Conservation (phyloP, 1,140 invertebrate species). For the Drosophila equinoxialis region DNA sequence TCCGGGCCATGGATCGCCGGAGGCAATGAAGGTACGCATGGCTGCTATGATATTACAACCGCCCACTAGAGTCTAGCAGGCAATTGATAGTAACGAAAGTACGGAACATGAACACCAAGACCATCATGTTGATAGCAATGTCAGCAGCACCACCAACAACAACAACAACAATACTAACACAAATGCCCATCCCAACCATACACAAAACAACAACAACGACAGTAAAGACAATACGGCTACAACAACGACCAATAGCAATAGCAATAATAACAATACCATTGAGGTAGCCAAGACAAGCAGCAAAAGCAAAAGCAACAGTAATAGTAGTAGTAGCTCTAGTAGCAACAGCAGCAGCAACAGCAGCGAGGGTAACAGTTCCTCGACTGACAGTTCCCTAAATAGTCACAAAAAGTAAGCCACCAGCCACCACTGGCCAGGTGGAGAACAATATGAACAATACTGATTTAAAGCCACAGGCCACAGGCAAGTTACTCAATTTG, state of each 20-base stretch:
- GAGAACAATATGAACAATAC: slow-evolving; percentile 68
- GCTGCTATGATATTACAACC: slow-evolving; percentile 90
- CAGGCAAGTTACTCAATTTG: slow-evolving; percentile 53
- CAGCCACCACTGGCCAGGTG: slow-evolving; percentile 39
- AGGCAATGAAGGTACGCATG: slow-evolving; percentile 91
- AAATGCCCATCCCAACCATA: slow-evolving; percentile 21
- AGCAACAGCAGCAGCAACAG: slow-evolving; percentile 42
- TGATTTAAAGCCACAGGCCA: slow-evolving; percentile 48
- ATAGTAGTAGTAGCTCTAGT: slow-evolving; percentile 17
- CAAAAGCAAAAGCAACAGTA: slow-evolving; percentile 26
- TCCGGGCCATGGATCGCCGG: slow-evolving; percentile 84
- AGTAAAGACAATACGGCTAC: slow-evolving; percentile 49
- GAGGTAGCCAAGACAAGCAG: slow-evolving; percentile 29
- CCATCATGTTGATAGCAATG: slow-evolving; percentile 31
- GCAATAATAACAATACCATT: slow-evolving; percentile 54
- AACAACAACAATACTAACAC: slow-evolving; percentile 28
- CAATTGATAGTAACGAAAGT: slow-evolving; percentile 78
- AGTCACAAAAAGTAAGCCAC: slow-evolving; percentile 48
- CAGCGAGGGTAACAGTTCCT: slow-evolving; percentile 24
- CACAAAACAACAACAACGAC: slow-evolving; percentile 55
- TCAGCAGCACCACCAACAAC: slow-evolving; percentile 27
- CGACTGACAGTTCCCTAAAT: slow-evolving; percentile 49
- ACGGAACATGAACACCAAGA: slow-evolving; percentile 68
- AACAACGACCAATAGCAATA: slow-evolving; percentile 69
- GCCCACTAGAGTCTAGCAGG: slow-evolving; percentile 90